Evolutionary conservation across 2,113 vertebrate species (phyloP).

Genomic region (Phalacrocorax brasilianus): DNA sequence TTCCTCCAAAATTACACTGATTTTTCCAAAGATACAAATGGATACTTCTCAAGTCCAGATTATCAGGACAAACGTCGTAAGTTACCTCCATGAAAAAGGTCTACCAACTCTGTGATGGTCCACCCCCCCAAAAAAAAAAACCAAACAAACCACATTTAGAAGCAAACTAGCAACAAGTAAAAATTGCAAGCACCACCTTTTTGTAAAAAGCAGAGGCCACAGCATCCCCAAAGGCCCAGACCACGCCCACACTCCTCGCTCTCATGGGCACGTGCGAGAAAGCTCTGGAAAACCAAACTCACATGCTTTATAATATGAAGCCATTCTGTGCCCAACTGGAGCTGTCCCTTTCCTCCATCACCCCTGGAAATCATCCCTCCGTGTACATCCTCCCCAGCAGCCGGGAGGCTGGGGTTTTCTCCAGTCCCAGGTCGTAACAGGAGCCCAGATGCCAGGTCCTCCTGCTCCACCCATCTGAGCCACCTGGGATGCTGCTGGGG

Average conservation of each 20-base stretch:
- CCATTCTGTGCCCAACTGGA: not conserved
- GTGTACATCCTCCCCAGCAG: not conserved
- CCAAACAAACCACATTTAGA: not conserved
- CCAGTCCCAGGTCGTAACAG: not conserved
- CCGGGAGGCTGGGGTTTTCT: not conserved
- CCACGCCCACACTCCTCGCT: not conserved
- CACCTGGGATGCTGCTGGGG: not conserved
- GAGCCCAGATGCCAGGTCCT: not conserved
- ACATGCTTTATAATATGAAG: not conserved
- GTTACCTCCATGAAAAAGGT: not conserved
- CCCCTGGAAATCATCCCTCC: not conserved
- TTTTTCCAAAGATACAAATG: not conserved
- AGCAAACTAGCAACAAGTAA: not conserved
- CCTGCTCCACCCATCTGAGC: not conserved
- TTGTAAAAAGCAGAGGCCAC: not conserved
- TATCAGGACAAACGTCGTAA: not conserved
- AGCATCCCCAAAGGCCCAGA: not conserved
- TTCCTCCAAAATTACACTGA: not conserved
- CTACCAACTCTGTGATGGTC: not conserved
- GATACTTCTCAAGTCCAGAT: not conserved
- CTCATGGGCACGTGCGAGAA: not conserved
- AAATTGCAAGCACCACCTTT: rapidly evolving
- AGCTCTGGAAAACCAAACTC: not conserved
- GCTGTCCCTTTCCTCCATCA: not conserved
- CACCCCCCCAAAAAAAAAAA: not conserved